Evolutionary conservation across 2,113 vertebrate species (phyloP), one percentile per base, ranked within the genome.

Genomic region (Thamnophis sirtalis): DNA sequence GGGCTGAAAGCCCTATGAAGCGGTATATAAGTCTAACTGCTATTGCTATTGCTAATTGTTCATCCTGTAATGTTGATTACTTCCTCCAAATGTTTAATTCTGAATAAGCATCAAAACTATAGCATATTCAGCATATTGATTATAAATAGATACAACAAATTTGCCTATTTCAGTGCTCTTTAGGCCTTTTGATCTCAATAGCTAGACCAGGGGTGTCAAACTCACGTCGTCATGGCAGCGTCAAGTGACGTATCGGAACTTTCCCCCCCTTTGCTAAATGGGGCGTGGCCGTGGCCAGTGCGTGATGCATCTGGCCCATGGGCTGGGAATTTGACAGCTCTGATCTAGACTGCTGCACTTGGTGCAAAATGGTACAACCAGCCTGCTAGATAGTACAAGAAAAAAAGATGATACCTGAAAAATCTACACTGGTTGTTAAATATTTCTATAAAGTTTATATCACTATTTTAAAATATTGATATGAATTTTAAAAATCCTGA

Each of bases 251-350:
- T 56, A 56, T 56, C 19, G 2, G 22, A 21, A 56, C 7, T 56
- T 21, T 21, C 8, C 2, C 2, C 55, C 55, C 21, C 55, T 56
- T 56, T 56, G 55, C 55, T 56, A 56, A 22, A 22, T 21, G 22
- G 55, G 55, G 21, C 21, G 5, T 56, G 21, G 54, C 5, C 5
- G 5, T 55, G 17, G 54, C 54, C 19, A 21, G 55, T 0, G 21
- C 2, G 21, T 24, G 55, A 56, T 1, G 6, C 21, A 22, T 56
- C 55, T 5, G 0, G 1, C 21, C 6, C 2, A 0, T 0, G 5
- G 21, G 19, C 55, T 0, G 0, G 55, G 55, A 56, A 21, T 56
- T 56, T 56, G 55, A 56, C 7, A 7, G 6, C 22, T 10, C 60
- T 63, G 60, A 80, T 80, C 1, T 38, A 19, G 73, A 80, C 73